Evolutionary conservation across 1,140 invertebrate genomes (phyloP).

Genomic region (Drosophila sproati): DNA sequence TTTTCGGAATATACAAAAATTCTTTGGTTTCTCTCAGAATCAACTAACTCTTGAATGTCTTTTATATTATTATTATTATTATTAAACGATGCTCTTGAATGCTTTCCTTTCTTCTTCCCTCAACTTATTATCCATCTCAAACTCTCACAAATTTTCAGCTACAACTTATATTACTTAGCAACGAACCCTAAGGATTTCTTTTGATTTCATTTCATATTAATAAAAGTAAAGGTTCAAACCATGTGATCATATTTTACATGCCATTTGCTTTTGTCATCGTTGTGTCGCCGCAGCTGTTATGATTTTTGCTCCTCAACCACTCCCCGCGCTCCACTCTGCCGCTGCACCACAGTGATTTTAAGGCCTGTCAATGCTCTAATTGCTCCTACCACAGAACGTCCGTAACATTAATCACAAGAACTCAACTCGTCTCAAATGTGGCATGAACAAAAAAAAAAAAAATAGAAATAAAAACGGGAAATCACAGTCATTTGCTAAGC

Average conservation of each 20-base stretch:
- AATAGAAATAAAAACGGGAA: constrained; percentile 52
- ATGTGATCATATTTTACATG: constrained; percentile 79
- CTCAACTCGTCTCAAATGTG: constrained; percentile 63
- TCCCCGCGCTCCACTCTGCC: not conserved
- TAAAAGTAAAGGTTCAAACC: constrained; percentile 54
- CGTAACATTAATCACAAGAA: constrained; percentile 73
- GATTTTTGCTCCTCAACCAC: constrained; percentile 28
- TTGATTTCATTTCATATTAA: constrained; percentile 25
- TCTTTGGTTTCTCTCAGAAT: too few species aligned
- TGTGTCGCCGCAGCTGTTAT: constrained; percentile 71
- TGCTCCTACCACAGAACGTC: constrained; percentile 74
- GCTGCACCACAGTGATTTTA: constrained; percentile 28
- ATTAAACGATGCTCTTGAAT: too few species aligned
- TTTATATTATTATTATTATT: too few species aligned
- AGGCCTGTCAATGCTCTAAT: constrained; percentile 80
- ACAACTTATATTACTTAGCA: constrained; percentile 21
- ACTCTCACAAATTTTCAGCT: not conserved
- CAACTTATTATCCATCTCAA: not conserved
- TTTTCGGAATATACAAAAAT: too few species aligned
- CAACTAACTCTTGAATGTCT: too few species aligned
- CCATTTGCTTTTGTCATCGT: constrained; percentile 69
- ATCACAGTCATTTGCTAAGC: constrained; percentile 79
- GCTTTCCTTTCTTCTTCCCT: not conserved
- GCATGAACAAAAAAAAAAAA: constrained; percentile 38
- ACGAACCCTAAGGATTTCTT: constrained; percentile 10